Conservation (phyloP, 2,113 vertebrate genomes). For the Thymallus thymallus region DNA sequence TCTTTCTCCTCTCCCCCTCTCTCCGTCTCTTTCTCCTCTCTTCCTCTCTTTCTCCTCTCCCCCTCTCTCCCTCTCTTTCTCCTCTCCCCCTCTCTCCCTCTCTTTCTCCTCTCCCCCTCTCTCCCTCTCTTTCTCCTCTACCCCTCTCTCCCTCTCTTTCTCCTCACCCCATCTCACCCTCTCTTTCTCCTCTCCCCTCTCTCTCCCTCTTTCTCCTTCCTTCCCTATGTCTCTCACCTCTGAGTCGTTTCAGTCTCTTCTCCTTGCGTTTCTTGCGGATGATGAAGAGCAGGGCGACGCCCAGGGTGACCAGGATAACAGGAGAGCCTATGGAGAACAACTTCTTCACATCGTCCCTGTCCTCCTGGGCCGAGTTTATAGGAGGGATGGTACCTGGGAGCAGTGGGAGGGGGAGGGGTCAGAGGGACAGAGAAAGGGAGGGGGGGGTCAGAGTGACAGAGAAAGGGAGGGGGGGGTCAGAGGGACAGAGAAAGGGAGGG, state of each 20-base stretch:
- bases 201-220: neutral
- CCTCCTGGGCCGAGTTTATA: constrained; percentile 93
- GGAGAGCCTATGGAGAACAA: constrained; percentile 95
- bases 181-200: constrained; percentile 23
- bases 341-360: constrained; percentile 93
- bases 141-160: constrained; percentile 34
- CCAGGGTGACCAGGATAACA: constrained; percentile 90
- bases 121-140: no score
- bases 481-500: no score
- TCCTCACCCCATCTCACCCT: no score
- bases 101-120: no score
- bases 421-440: neutral
- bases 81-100: constrained; percentile 23
- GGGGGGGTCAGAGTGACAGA: no score
- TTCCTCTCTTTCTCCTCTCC: constrained; percentile 77
- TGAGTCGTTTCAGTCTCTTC: constrained; percentile 90
- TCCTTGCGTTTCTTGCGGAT: constrained; percentile 97
- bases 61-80: constrained; percentile 34
- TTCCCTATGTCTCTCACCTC: constrained; percentile 75
- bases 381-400: constrained; percentile 90
- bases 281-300: constrained; percentile 91
- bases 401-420: constrained; percentile 33
- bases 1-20: neutral
- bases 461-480: no score
- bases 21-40: neutral